Base-by-base conservation (phyloP, 2,888 invertebrate genomes). In the Mesoligia furuncula region DNA sequence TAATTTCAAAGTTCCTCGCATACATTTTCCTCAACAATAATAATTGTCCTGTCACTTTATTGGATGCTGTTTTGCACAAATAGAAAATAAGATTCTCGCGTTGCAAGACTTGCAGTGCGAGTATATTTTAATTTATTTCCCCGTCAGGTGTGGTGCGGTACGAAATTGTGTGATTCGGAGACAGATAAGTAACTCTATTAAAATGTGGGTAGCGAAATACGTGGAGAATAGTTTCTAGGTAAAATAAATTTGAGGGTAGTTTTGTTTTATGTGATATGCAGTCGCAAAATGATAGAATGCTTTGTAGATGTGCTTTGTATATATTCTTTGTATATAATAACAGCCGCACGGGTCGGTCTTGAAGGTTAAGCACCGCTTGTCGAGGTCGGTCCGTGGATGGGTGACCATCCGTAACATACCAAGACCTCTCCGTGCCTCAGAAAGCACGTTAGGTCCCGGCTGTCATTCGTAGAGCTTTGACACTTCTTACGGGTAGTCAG, bases 61-160 rank as follows among this genome's bases (percentile, higher is more conserved):
- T 65, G 9, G 72, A 81, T 1, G 64, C 36, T 69, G 54, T 75
- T 75, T 72, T 65, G 61, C 31, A 73, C 64, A 77, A 84, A 84
- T 76, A 80, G 87, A 80, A 86, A 77, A 85, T 72, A 75, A 69
- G 73, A 84, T 74, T 73, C 24, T 42, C 31, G 13, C 59, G 65
- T 39, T 65, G 73, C 78, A 66, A 71, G 67, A 62, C 27, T 68
- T 80, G 84, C 80, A 77, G 48, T 62, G 62, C n/a, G 51, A 71
- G 67, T 69, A 77, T 61, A 80, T 84, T 84, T 83, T 86, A 84
- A 84, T 84, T 86, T 84, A 84, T 85, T 87, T 84, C 62, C 39
- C 72, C 57, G 74, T 70, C 80, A 83, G 76, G 86, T 77, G 62
- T 74, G 27, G 62, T 72, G 71, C 59, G 24, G 71, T 68, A 74